Base-by-base conservation (phyloP, 2,113 vertebrate genomes). In the Potamarius usumacintae region DNA sequence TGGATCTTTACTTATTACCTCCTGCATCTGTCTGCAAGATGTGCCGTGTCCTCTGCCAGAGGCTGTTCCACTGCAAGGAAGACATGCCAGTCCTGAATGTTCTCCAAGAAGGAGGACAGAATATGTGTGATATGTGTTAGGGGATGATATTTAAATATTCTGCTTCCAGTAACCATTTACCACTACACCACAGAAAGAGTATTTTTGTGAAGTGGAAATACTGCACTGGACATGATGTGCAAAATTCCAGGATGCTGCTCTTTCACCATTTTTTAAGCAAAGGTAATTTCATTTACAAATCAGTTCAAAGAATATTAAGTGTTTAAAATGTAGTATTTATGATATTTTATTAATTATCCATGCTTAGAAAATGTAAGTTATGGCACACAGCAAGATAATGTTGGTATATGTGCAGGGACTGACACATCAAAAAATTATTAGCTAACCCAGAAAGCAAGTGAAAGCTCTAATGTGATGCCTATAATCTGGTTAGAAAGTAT, bases 1-100 rank as follows among this genome's bases (percentile, higher is more conserved):
- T 78, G 93, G 93, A 80, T 85, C 76, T 58, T 82, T 93, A 30
- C 79, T 94, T 8, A 71, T 92, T 63, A 80, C 63, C 50, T 92
- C 92, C 7, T 92, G 93, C 58, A 86, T 91, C 11, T 93, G 65
- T 55, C 25, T 79, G 20, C 86, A 89, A 34, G 79, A 79, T 18
- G 62, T 89, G 2, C 53, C 7, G 0, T 84, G 71, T 25, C 60
- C 76, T 4, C 12, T 83, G 10, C 55, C 62, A 22, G 55, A 20
- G 42, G 48, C 88, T 22, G 11, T 85, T 4, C 52, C 85, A 25
- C 86, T 80, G 0, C 2, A 60, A 48, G 85, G 80, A 80, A 42
- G 77, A n/a, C 72, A 27, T 0, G 12, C 4, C 1, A 25, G 18
- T 27, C 20, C 69, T 34, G 53, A 89, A 72, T 58, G 67, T 1